These are phyloP conservation scores for Arctopsyche grandis DNA, from an alignment of 1,140 invertebrate genomes.

Conservation along the genomic window DNA sequence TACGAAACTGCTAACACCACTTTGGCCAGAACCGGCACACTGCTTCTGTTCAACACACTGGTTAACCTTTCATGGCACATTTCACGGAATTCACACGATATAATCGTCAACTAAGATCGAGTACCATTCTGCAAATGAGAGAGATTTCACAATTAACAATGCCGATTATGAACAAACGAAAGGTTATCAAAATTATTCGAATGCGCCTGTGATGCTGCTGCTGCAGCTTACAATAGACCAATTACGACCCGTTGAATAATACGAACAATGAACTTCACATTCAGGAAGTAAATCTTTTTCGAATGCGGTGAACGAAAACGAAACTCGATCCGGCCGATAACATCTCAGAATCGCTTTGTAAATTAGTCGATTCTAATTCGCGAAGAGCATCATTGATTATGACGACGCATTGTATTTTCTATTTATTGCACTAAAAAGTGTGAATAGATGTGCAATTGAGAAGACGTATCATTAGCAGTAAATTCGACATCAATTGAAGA, in stretches of 20 bases:
- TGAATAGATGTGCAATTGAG: too few relatives aligned
- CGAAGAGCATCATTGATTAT: too few relatives aligned
- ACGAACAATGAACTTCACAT: not conserved
- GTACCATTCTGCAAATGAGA: not conserved
- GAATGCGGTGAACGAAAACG: not conserved
- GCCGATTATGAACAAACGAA: not conserved
- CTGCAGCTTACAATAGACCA: not conserved
- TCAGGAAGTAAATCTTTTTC: not conserved
- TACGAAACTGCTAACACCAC: not conserved
- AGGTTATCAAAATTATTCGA: slow-evolving; percentile 3
- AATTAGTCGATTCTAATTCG: not conserved
- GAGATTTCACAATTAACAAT: not conserved
- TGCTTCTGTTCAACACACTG: not conserved
- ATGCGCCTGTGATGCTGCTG: too few relatives aligned
- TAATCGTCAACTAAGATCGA: not conserved
- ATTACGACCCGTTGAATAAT: not conserved
- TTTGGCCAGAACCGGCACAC: not conserved
- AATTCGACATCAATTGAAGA: too few relatives aligned
- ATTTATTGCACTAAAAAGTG: too few relatives aligned
- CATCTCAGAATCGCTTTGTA: not conserved
- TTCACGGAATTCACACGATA: slow-evolving; percentile 1
- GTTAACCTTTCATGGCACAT: not conserved
- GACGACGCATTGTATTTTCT: too few relatives aligned
- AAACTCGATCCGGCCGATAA: not conserved
- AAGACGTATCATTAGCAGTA: too few relatives aligned